Conservation (phyloP, 1,140 invertebrate species). For the Heliothis virescens region DNA sequence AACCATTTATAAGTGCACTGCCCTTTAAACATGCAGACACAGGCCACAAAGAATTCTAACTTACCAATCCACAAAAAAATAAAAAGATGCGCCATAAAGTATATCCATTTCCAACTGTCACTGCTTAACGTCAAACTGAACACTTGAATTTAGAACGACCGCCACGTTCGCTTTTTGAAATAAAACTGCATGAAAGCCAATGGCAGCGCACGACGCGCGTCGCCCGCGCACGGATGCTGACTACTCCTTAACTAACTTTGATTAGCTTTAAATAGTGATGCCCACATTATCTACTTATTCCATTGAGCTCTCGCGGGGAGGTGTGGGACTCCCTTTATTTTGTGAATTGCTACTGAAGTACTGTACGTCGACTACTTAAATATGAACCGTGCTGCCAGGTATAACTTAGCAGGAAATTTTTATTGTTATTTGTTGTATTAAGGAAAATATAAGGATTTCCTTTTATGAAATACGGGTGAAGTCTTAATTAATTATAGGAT, state of each 20-base stretch:
- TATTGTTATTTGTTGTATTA: neutral
- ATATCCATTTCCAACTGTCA: slow-evolving; percentile 75
- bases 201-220: slow-evolving; percentile 63
- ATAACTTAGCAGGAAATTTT: slow-evolving; percentile 8
- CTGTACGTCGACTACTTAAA: slow-evolving; percentile 23
- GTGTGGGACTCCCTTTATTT: slow-evolving; percentile 65
- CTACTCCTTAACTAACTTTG: slow-evolving; percentile 82
- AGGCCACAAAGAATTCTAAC: slow-evolving; percentile 41
- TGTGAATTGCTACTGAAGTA: neutral
- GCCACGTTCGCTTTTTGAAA: slow-evolving; percentile 72
- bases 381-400: neutral
- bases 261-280: slow-evolving; percentile 85
- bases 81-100: slow-evolving; percentile 46
- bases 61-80: slow-evolving; percentile 61
- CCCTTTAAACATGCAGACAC: neutral
- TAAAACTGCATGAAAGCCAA: slow-evolving; percentile 69
- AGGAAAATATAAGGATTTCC: neutral
- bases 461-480: neutral
- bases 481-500: neutral
- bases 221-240: slow-evolving; percentile 68
- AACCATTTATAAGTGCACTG: slow-evolving; percentile 15
- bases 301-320: slow-evolving; percentile 69
- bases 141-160: slow-evolving; percentile 67
- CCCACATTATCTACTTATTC: slow-evolving; percentile 83
- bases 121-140: slow-evolving; percentile 73